Percentiles rank a stretch among this genome's conserved stretches.
phyloP scores from a whole-genome alignment of 2,797 vertebrate genomes.

The Florisuga fusca region DNA sequence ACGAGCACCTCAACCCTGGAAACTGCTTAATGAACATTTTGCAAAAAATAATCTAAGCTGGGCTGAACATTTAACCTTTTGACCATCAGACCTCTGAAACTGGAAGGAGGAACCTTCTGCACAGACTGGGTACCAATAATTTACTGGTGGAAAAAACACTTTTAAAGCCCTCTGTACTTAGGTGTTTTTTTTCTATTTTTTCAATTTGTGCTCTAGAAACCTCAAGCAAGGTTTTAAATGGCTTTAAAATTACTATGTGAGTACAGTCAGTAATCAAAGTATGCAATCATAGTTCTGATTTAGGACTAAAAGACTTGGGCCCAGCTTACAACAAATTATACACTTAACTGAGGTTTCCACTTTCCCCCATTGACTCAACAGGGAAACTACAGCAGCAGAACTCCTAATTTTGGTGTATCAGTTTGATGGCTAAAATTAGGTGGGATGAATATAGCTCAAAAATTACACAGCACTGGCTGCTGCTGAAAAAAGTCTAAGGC shows the following conservation, averaged over 20 bases:
- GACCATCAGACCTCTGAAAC: not conserved
- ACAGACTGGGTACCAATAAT: not conserved
- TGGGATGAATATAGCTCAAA: not conserved
- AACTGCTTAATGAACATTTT: not conserved
- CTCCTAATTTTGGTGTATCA: not conserved
- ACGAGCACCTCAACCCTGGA: not conserved
- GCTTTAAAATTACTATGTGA: not conserved
- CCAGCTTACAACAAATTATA: not conserved
- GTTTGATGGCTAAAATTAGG: not conserved
- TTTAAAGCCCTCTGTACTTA: not conserved
- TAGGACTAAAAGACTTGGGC: not conserved
- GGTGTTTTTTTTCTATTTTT: no score
- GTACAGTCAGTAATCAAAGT: not conserved
- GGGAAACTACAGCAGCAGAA: not conserved
- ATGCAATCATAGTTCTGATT: not conserved
- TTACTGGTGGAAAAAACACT: not conserved
- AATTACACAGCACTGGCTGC: not conserved
- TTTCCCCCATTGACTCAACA: not conserved
- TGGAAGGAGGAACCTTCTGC: accelerated
- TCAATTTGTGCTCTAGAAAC: not conserved
- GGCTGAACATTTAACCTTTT: not conserved
- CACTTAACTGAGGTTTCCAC: accelerated
- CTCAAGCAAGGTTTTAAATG: not conserved
- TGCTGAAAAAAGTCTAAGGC: not conserved
- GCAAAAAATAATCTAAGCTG: not conserved